Percentiles rank a stretch among this genome's conserved stretches.
phyloP scores from a whole-genome alignment of 2,113 vertebrate genomes.

The Prunella himalayana region DNA sequence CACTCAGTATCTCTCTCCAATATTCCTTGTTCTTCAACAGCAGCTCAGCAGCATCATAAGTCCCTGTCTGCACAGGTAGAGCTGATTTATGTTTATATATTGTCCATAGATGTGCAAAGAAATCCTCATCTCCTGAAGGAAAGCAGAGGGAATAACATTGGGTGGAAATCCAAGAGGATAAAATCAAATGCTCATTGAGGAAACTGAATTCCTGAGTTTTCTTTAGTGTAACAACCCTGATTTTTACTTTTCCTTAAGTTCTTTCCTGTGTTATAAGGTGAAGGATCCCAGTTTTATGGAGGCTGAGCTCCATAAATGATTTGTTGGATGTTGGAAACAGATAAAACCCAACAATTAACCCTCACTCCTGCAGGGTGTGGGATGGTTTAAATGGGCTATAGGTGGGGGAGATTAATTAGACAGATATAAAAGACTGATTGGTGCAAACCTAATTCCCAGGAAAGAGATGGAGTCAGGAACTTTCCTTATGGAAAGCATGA shows the following conservation, averaged over 20 bases:
- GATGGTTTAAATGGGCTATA: neutral
- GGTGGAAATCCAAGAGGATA: neutral
- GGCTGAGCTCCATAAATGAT: neutral
- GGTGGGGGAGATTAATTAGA: neutral
- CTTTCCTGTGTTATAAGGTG: rapidly evolving
- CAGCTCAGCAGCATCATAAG: neutral
- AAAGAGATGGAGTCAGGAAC: neutral
- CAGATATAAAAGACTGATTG: neutral
- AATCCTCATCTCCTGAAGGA: neutral
- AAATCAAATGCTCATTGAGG: neutral
- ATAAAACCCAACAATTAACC: neutral
- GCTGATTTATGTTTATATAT: neutral
- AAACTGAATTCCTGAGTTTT: neutral
- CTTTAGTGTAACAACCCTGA: neutral
- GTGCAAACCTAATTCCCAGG: neutral
- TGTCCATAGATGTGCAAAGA: too few species aligned
- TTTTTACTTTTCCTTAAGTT: neutral
- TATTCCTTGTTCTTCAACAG: neutral
- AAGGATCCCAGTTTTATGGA: neutral
- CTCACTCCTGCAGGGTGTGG: neutral
- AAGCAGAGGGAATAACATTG: neutral
- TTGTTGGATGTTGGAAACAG: rapidly evolving
- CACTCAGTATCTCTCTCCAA: neutral
- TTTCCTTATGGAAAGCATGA: neutral
- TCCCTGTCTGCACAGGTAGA: neutral